These are phyloP conservation scores for Xiphophorus maculatus DNA, from an alignment of 2,113 vertebrate genomes.

Conservation along the genomic window DNA sequence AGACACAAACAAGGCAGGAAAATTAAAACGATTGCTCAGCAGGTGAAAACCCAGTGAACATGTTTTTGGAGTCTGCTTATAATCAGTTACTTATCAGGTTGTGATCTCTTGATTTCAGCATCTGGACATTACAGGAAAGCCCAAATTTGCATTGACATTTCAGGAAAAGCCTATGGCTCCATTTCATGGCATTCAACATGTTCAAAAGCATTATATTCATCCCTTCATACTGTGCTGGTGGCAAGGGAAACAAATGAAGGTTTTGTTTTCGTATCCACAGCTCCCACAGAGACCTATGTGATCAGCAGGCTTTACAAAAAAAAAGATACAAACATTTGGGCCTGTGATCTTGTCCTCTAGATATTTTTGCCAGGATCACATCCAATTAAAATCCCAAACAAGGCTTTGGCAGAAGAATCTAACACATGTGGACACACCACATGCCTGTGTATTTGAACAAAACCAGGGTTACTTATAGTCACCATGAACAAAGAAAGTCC, in stretches of 20 bases:
- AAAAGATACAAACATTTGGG: neutral
- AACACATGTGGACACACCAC: neutral
- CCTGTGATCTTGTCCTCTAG: neutral
- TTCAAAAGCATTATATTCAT: neutral
- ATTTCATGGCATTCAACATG: neutral
- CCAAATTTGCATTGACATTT: slow-evolving; percentile 31
- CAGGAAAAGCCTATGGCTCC: neutral
- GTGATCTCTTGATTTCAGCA: neutral
- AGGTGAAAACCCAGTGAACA: neutral
- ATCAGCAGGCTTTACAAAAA: too few relatives aligned
- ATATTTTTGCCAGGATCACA: neutral
- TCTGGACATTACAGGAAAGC: neutral
- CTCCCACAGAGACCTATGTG: neutral
- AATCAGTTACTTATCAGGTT: neutral
- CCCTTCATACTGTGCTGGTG: neutral
- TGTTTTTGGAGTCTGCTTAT: neutral
- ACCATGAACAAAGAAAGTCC: neutral
- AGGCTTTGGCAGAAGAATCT: neutral
- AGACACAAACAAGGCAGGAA: neutral
- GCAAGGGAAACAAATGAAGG: slow-evolving; percentile 10
- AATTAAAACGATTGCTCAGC: neutral
- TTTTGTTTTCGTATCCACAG: neutral
- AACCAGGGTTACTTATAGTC: neutral
- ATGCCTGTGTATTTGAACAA: neutral
- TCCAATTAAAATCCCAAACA: neutral